Base-by-base conservation (phyloP, 2,113 vertebrate genomes). In the Tragelaphus buxtoni region DNA sequence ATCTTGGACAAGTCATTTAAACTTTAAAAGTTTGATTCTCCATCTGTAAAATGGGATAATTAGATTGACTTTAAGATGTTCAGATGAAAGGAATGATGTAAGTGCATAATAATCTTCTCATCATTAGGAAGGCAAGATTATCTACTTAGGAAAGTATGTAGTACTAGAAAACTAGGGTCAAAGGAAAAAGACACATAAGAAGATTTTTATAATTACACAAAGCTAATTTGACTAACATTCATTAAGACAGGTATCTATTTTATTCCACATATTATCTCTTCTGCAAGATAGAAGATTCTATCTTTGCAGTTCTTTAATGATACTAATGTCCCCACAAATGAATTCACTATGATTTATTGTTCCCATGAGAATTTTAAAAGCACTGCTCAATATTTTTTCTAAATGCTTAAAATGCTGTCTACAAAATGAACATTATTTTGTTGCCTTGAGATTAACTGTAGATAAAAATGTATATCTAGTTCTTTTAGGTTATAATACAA, bases 21-120 rank as follows among this genome's bases (percentile, higher is more conserved):
- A 95, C 65, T 94, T 93, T 63, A 65, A 91, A 39, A 87, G 47
- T 90, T 76, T 86, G n/a, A 92, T 88, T 49, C 49, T 96, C 32
- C 82, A 42, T 96, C 95, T 98, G 53, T 87, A 97, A 97, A 97
- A 83, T 98, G 58, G 49, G 61, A 61, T 97, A 98, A 98, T 97
- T 95, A 95, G 92, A 51, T n/a, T 72, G 45, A 74, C 56, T 93
- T 96, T 90, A 82, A 94, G 83, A 96, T 95, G 16, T 53, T 96
- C 47, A 93, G 94, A 97, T 97, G 96, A 98, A 97, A 96, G 65
- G 42, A 74, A 96, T 82, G 47, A 84, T 32, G 30, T 74, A 94
- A 97, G 49, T 72, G 9, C 39, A 81, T 81, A 94, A 88, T 76
- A 95, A 96, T 96, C 95, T 93, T 39, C 56, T 94, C 72, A 69